Conservation (phyloP, 2,113 vertebrate species). For the Grantiella picta region DNA sequence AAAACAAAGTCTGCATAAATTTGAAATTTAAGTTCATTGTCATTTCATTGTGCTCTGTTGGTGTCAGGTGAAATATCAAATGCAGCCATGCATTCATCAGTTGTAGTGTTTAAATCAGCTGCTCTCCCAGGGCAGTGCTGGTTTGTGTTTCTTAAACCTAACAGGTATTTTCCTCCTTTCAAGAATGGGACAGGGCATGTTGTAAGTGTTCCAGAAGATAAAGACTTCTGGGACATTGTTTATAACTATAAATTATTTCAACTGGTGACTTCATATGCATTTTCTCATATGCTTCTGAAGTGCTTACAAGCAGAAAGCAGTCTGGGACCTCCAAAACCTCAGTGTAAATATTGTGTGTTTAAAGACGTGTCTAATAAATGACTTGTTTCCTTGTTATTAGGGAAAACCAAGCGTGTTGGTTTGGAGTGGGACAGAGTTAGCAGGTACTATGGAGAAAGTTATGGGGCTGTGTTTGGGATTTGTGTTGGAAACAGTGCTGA, state of each 20-base stretch:
- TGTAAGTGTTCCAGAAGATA: neutral
- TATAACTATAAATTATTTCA: neutral
- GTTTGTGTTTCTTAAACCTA: neutral
- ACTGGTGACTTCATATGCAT: neutral
- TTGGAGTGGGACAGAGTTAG: neutral
- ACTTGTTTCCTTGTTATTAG: neutral
- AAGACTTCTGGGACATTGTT: neutral
- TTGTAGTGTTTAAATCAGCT: neutral
- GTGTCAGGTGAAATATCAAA: neutral
- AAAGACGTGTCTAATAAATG: neutral
- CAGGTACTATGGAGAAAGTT: too few relatives aligned
- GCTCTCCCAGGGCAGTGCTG: neutral
- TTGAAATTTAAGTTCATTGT: neutral
- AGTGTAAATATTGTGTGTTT: neutral
- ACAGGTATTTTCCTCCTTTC: neutral
- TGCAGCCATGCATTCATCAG: rapidly evolving
- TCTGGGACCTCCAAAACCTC: neutral
- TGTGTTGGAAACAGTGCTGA: neutral
- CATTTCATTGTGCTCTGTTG: neutral
- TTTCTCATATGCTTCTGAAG: neutral
- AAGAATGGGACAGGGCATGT: neutral
- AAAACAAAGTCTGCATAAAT: neutral
- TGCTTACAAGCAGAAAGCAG: neutral
- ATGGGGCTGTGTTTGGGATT: neutral
- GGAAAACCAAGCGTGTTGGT: neutral